Evolutionary conservation across 2,888 invertebrate genomes (phyloP), one percentile per base, ranked within the genome.

Genomic region (Polia nebulosa): DNA sequence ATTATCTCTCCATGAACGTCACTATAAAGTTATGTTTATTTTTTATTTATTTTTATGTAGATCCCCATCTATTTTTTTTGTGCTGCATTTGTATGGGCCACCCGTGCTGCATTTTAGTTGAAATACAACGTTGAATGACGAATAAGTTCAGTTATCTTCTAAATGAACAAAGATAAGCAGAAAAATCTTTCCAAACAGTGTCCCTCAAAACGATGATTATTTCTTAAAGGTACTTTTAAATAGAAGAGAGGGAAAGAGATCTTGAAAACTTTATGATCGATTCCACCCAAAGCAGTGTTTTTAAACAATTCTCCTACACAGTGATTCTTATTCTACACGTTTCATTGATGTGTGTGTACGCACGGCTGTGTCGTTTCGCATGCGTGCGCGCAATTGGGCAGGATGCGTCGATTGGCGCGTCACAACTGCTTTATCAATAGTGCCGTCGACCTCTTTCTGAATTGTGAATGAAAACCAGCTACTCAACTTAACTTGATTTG

Each of bases 351-450:
- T 67, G 64, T 73, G 76, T 76, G 76, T 68, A 71, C 74, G 53
- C 74, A 52, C 63, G 25, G 53, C 22, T 6, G 47, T 22, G 70
- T 69, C 63, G 82, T 84, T 82, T 82, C 84, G 82, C 82, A 76
- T 78, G 76, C 78, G 81, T 73, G 81, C 76, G 78, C 84, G 84
- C 87, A 86, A 84, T 85, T 81, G 82, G 81, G 85, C 91, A 92
- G 92, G 92, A 92, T 90, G 91, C 84, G 87, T 81, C 80, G 85
- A 88, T 89, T 89, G 88, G 84, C 85, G 84, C 86, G 82, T 82
- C 83, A 84, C 83, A 73, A 82, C 73, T 66, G 82, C 80, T 85
- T 88, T 91, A 92, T 92, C 92, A 91, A 87, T 86, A 80, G 88
- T 88, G 91, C 86, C 91, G 87, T 85, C 86, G 92, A 92, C 92